Evolutionary conservation across 2,113 vertebrate genomes (phyloP), one percentile per base, ranked within the genome.

Genomic region (Pampusana beccarii): DNA sequence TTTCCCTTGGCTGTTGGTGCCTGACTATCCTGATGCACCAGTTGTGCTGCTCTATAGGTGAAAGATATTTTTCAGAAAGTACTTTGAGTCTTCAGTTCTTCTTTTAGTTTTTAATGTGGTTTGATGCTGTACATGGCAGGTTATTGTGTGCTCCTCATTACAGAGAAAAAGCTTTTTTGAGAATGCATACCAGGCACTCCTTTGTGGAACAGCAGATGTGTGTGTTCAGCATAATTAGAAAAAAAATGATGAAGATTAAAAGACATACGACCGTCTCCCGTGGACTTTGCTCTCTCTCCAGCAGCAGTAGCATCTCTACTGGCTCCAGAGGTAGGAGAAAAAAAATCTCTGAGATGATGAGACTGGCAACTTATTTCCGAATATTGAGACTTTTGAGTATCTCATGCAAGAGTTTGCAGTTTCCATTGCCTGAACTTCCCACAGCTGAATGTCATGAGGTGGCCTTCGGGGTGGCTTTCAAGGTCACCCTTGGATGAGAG

Each of bases 111-210:
- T 70, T 51, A 15, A 21, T 5, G 48, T 9, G 6, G 20, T 79
- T 77, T 89, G 54, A 7, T 69, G 62, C 67, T 38, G 17, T 23
- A 18, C n/a, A 4, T 50, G 26, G 58, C 42, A 71, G 50, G 19
- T 36, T 84, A 8, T 87, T 50, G 65, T 62, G 12, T 67, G 78
- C 33, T 80, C 51, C 70, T 94, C 73, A 51, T 95, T 95, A 91
- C 1, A 15, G 77, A 40, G 60, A 42, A 67, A 66, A 54, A 28
- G 40, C 19, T 89, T 67, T 53, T 72, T 42, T 69, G 44, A 40
- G 44, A 28, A 28, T 11, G 20, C 18, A 61, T 6, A 6, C 13
- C 42, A 25, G 51, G 51, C 64, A 25, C 25, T 83, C 10, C 60
- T 92, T 74, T 87, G 70, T 48, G 78, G 48, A 77, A 58, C 29